These are phyloP conservation scores for Sanderia malayensis DNA, from an alignment of 30 jellyfish, hydroid and myxozoan species.

Conservation along the genomic window DNA sequence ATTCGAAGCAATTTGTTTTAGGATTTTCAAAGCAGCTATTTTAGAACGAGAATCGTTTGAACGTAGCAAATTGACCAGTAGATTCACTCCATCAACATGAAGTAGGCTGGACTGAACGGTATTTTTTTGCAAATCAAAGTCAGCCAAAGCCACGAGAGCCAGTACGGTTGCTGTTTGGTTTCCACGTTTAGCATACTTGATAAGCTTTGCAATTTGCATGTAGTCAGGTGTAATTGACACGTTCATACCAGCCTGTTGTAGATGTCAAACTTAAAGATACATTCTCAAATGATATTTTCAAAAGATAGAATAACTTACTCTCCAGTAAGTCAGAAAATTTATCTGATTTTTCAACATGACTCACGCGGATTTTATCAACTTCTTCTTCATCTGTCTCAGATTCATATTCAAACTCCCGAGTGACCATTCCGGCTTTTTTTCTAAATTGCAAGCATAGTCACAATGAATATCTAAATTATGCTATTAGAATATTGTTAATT, in stretches of 20 bases:
- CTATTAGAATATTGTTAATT: not conserved
- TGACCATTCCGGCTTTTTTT: not conserved
- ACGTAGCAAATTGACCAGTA: slow-evolving; percentile 54
- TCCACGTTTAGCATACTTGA: slow-evolving; percentile 67
- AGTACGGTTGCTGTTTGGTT: slow-evolving; percentile 64
- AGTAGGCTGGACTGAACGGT: slow-evolving; percentile 53
- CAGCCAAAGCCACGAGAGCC: slow-evolving; percentile 56
- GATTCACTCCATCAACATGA: slow-evolving; percentile 36
- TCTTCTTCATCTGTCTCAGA: slow-evolving; percentile 71
- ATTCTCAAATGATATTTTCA: not conserved
- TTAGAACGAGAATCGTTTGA: slow-evolving; percentile 51
- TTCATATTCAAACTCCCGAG: slow-evolving; percentile 24
- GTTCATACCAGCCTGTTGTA: slow-evolving; percentile 25
- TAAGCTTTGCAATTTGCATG: slow-evolving; percentile 44
- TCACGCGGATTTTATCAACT: slow-evolving; percentile 51
- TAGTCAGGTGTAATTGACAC: slow-evolving; percentile 58
- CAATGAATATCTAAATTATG: not conserved
- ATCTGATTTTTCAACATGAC: not conserved
- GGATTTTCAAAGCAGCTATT: slow-evolving; percentile 56
- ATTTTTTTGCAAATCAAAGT: slow-evolving; percentile 14
- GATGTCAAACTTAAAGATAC: not conserved
- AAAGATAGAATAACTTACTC: not conserved
- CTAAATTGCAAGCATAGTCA: not conserved
- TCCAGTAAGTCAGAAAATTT: not conserved
- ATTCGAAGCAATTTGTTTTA: slow-evolving; percentile 28